Base-by-base conservation (phyloP, 2,888 invertebrate species). In the Pasiphila rectangulata region DNA sequence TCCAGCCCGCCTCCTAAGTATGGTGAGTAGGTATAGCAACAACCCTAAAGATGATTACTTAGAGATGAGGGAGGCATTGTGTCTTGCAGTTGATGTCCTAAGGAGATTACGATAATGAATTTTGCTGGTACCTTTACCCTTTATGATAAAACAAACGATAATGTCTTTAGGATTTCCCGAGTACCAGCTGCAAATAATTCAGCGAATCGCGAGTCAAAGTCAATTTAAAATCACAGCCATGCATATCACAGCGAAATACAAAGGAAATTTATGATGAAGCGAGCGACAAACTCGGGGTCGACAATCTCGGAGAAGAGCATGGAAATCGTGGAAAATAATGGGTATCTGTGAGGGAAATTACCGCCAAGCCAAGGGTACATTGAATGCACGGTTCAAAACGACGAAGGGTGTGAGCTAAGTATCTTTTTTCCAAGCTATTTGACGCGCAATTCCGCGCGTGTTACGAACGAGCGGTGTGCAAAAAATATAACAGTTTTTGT, bases 391-490 rank as follows among this genome's bases (percentile, higher is more conserved):
- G 45, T 46, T 50, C 45, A 41, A 41, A 48, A 41, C 36, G 40
- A 41, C 30, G 40, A 69, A 75, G 74, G 69, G 73, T 71, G 75
- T 61, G 62, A 64, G 62, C 79, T 77, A 80, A 84, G 79, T 83
- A 78, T 73, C 77, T 81, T 81, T 79, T 81, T 79, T 57, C 78
- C 78, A 69, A 77, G 74, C 79, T 83, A 82, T 82, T 84, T 79
- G 72, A 77, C 74, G 49, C 49, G 48, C 42, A 30, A 71, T 72
- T 75, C 69, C 64, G 67, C 59, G 57, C 61, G 64, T 60, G 61
- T 64, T 58, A 57, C 59, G 52, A 57, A 51, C 61, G 60, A 57
- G 59, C 54, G 56, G 58, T 53, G 36, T 57, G 58, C 68, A 80
- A 77, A 79, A 80, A 81, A 78, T 40, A 25, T 36, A 25, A 6